Conservation (phyloP, 2,113 vertebrate species). For the Heterotis niloticus region DNA sequence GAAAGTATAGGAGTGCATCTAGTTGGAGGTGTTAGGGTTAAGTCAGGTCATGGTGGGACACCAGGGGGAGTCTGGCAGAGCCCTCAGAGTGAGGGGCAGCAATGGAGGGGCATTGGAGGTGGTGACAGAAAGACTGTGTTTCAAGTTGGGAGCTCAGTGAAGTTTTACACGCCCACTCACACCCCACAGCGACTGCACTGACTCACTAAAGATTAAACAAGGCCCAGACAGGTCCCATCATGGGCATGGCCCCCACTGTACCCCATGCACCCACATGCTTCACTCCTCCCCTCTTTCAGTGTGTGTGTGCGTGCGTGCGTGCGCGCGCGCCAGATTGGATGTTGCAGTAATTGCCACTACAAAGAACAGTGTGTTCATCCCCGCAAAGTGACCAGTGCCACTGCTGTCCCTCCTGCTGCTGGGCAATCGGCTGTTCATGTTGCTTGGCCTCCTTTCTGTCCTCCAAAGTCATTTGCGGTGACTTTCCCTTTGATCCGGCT, state of each 20-base stretch:
- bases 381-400: no score
- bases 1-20: background rate
- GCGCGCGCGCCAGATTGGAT: background rate
- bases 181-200: slow-evolving; percentile 47
- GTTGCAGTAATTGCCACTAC: background rate
- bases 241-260: slow-evolving; percentile 61
- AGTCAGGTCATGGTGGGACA: background rate
- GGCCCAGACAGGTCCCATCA: slow-evolving; percentile 52
- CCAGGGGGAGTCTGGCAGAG: slow-evolving; percentile 15
- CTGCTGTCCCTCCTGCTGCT: background rate
- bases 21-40: slow-evolving; percentile 1
- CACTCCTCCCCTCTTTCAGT: no score
- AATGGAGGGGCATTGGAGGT: slow-evolving; percentile 30
- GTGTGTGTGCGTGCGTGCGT: slow-evolving; percentile 16
- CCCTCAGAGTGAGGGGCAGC: background rate
- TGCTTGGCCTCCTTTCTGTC: no score
- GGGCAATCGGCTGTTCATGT: background rate
- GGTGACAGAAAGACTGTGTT: slow-evolving; percentile 59
- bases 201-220: slow-evolving; percentile 59
- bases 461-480: no score
- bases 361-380: background rate
- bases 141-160: slow-evolving; percentile 52
- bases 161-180: slow-evolving; percentile 51
- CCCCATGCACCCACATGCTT: slow-evolving; percentile 24
- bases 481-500: no score